Evolutionary conservation across 2,888 invertebrate genomes (phyloP).

Genomic region (Branchellion lobata): DNA sequence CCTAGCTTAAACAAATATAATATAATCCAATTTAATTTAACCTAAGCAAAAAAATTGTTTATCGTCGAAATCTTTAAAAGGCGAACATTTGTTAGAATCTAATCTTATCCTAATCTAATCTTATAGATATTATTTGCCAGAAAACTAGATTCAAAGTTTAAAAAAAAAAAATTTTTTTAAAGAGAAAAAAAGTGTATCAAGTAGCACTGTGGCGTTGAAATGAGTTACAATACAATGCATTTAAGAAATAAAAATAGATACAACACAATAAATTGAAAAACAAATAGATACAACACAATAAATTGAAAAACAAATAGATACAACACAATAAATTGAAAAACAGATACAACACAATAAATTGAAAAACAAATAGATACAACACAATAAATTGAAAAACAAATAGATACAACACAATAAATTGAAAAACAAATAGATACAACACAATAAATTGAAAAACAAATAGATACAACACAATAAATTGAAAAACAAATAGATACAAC

Average conservation of each 20-base stretch:
- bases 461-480: neutral
- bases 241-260: neutral
- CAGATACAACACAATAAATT: neutral
- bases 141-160: too few species aligned
- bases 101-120: too few species aligned
- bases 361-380: neutral
- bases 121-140: too few species aligned
- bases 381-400: neutral
- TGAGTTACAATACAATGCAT: too few species aligned
- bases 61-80: too few species aligned
- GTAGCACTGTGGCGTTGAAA: too few species aligned
- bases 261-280: neutral
- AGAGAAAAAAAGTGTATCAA: too few species aligned
- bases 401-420: neutral
- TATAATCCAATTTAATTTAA: too few species aligned
- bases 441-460: neutral
- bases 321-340: neutral
- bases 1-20: too few species aligned
- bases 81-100: too few species aligned
- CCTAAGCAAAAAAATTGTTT: too few species aligned
- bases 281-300: neutral
- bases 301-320: neutral
- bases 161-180: too few species aligned
- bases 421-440: neutral
- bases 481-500: neutral